Evolutionary conservation across 2,888 invertebrate species (phyloP), one percentile per base, ranked within the genome.

Genomic region (Zygothrica quintamaculata): DNA sequence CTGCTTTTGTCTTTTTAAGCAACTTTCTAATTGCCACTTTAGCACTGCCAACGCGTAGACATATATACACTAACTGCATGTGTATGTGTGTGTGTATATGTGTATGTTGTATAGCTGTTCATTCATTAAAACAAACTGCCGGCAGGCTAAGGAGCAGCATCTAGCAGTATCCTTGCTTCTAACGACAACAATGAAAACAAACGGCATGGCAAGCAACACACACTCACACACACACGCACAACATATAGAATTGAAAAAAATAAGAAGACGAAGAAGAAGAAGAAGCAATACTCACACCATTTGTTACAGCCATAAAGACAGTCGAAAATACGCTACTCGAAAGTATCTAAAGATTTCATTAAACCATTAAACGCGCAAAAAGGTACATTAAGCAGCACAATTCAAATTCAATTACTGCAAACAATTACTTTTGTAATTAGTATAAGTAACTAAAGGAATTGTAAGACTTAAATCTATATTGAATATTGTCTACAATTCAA

Each of bases 1-100:
- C 51, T 48, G 43, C 80, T 67, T 72, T 80, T 70, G 68, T 58
- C 78, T 78, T 67, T n/a, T 77, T 68, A 69, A 72, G 73, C 77
- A 76, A 80, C 80, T 84, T 84, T 76, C 78, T 81, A 84, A 84
- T 80, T 80, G 84, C 80, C 84, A 81, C 84, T 84, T 78, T 72
- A 69, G 77, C 48, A 6, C 13, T 29, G 36, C 37, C 55, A 58
- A 39, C 47, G 53, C 46, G 53, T 56, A 61, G 44, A 66, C 67
- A 60, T 40, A 39, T 13, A n/a, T n/a, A n/a, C n/a, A n/a, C n/a
- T n/a, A n/a, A n/a, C n/a, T n/a, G n/a, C n/a, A n/a, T n/a, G 36
- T 26, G 34, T 42, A 26, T 26, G 18, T 15, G 15, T 7, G 11
- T 44, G 16, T 22, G 31, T 22, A 7, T 13, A 29, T 15, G 36